Percentiles rank a stretch among this genome's conserved stretches.
Evolutionary conservation across 2,113 vertebrate genomes (phyloP).

Genomic region (Meleagris gallopavo): DNA sequence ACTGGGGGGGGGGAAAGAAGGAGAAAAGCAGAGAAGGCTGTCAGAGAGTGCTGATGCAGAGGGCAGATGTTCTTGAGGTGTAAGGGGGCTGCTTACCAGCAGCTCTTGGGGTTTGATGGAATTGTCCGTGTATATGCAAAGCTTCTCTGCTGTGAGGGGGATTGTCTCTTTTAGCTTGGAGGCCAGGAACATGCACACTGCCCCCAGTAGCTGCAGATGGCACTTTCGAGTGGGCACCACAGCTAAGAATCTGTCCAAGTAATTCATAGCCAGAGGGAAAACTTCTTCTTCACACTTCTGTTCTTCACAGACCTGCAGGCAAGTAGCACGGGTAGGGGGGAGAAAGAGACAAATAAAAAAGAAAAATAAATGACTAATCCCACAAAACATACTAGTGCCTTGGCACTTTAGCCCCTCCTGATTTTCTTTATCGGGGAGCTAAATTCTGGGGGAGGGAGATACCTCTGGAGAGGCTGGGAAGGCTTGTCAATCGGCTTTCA

Average conservation of each 20-base stretch:
- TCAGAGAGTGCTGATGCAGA: not conserved
- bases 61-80: not conserved
- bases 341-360: not conserved
- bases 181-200: slow-evolving; percentile 97
- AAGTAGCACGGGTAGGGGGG: not conserved
- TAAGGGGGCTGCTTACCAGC: slow-evolving; percentile 87
- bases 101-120: slow-evolving; percentile 94
- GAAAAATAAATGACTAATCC: slow-evolving; percentile 1
- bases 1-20: not conserved
- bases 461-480: slow-evolving; percentile 57
- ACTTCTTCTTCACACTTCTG: slow-evolving; percentile 98
- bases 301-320: slow-evolving; percentile 91
- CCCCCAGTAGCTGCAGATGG: slow-evolving; percentile 94
- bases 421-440: slow-evolving; percentile 48
- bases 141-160: slow-evolving; percentile 94
- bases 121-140: slow-evolving; percentile 98
- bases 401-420: not conserved
- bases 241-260: slow-evolving; percentile 96
- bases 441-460: slow-evolving; percentile 60
- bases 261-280: slow-evolving; percentile 98
- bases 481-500: slow-evolving; percentile 75
- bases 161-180: slow-evolving; percentile 97
- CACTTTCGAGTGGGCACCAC: slow-evolving; percentile 93
- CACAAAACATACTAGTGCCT: not conserved
- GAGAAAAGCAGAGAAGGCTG: too few relatives aligned